These are phyloP conservation scores for Pseudopodoces humilis DNA, from an alignment of 2,113 vertebrate genomes.

Conservation along the genomic window DNA sequence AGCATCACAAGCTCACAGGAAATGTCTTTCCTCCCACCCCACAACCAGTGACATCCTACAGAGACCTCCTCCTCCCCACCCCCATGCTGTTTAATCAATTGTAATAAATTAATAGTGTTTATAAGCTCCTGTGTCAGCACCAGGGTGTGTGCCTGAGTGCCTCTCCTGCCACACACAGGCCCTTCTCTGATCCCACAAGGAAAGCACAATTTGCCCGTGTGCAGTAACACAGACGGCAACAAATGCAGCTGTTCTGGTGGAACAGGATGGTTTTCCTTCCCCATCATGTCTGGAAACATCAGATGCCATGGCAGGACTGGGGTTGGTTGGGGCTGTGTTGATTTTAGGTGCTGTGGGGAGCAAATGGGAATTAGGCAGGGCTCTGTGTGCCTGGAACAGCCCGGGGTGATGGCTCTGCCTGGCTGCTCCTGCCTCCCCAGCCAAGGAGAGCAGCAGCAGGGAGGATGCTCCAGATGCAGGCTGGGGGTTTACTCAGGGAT, in stretches of 20 bases:
- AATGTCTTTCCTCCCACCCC: background rate
- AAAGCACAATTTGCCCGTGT: background rate
- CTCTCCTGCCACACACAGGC: background rate
- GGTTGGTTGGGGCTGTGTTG: background rate
- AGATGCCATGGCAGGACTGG: fast-evolving
- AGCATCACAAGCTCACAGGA: background rate
- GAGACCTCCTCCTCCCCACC: background rate
- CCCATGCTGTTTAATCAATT: background rate
- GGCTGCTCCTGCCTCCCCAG: background rate
- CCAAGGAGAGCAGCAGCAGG: background rate
- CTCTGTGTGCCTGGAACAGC: fast-evolving
- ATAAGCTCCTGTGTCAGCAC: background rate
- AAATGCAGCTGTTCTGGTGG: background rate
- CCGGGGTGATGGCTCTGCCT: fast-evolving
- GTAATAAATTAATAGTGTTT: background rate
- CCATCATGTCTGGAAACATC: fast-evolving
- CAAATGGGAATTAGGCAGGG: fast-evolving
- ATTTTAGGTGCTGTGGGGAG: background rate
- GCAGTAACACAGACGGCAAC: fast-evolving
- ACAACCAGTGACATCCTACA: background rate
- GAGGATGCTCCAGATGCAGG: background rate
- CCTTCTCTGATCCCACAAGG: background rate
- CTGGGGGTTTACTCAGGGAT: background rate
- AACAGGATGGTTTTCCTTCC: background rate
- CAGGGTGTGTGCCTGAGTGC: background rate